Evolutionary conservation across 2,888 invertebrate species (phyloP), one percentile per base, ranked within the genome.

Genomic region (Xiphydria camelus): DNA sequence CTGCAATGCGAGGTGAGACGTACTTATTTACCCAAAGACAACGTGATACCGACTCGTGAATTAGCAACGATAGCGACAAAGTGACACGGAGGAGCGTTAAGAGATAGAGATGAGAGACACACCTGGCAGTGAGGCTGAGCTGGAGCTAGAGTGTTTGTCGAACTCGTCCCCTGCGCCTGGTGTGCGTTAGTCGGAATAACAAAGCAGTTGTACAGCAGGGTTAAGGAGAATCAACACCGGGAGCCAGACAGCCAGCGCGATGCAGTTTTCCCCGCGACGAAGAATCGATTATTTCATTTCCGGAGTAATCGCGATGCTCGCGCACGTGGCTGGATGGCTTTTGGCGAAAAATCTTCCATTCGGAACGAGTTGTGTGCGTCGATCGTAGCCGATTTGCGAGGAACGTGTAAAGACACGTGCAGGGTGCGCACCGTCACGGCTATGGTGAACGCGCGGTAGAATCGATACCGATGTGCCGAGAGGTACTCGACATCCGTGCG

Each of bases 81-180:
- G 29, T 29, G 47, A 45, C 48, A 40, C 6, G 40, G 42, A 53
- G 51, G 49, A 52, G 60, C 61, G 51, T 54, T 60, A 53, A 55
- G 45, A 64, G 59, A 61, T 58, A 62, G 60, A 61, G 53, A 65
- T 47, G 57, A 64, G 52, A 69, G 68, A 81, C 82, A 80, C 81
- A 85, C 84, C 84, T 84, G 83, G 82, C 72, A 84, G 77, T 61
- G 83, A 84, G 67, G 83, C 81, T 68, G 84, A 83, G 77, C 83
- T 84, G 77, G 84, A 83, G 77, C 82, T 83, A 78, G 84, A 84
- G 76, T 83, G 83, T 78, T 82, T 84, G 80, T 84, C 84, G 78
- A 82, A 82, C 77, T 84, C 83, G 75, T 84, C 83, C 76, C 80
- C 78, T 76, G 78, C 75, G 68, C 71, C 73, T 73, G 68, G 70